Percentiles rank a stretch among this genome's conserved stretches.
These are phyloP conservation scores for Gnathonemus echidnorhynchus DNA, from an alignment of 2,113 vertebrate species.

Conservation along the genomic window DNA sequence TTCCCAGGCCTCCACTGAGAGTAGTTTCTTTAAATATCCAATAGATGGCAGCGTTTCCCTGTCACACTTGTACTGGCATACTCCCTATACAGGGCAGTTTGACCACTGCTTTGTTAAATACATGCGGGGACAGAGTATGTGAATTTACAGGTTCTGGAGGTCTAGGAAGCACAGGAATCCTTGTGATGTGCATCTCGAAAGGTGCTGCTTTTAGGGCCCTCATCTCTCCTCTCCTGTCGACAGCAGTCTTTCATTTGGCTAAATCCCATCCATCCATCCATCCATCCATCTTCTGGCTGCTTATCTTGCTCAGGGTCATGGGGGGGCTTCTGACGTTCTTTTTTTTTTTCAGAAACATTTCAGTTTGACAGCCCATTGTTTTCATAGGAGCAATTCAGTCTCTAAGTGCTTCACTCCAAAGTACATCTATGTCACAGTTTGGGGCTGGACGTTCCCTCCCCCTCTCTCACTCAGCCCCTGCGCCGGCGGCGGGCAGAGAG, in stretches of 20 bases:
- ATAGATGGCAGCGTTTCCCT: not conserved
- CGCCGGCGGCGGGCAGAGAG: slow-evolving; percentile 47
- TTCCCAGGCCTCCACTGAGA: not conserved
- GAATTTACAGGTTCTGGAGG: not conserved
- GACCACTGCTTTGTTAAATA: not conserved
- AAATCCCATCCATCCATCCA: not conserved
- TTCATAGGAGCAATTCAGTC: not conserved
- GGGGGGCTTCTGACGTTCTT: not conserved
- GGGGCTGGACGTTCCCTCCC: not conserved
- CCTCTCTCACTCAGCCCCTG: slow-evolving; percentile 25
- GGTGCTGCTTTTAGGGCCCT: not conserved
- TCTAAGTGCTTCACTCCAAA: not conserved
- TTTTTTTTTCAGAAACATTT: not conserved
- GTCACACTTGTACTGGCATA: not conserved
- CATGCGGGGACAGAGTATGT: not conserved
- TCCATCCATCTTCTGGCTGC: not conserved
- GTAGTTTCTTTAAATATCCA: not conserved
- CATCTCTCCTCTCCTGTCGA: not conserved
- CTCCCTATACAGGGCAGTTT: not conserved
- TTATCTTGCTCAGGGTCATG: not conserved
- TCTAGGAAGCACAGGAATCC: no score
- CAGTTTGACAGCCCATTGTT: not conserved
- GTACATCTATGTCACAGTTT: not conserved
- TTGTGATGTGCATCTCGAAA: not conserved
- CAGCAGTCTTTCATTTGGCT: not conserved